These are phyloP conservation scores for Gymnothorax reevesii DNA, from an alignment of 2,797 vertebrate species.

Conservation along the genomic window DNA sequence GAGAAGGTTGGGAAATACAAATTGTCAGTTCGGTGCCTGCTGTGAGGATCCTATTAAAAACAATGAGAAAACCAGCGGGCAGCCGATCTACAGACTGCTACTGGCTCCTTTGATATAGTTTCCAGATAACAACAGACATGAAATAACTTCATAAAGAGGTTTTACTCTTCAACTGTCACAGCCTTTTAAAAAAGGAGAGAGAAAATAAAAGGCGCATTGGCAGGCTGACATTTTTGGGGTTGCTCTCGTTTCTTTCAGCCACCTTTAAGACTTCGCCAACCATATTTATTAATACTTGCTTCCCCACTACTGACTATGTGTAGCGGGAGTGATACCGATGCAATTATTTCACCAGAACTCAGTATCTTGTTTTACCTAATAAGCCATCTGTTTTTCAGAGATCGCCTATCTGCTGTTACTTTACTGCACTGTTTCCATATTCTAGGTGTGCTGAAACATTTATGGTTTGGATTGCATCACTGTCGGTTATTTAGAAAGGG, in stretches of 20 bases:
- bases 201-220: conserved; percentile 10
- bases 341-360: too few species aligned
- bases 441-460: too few species aligned
- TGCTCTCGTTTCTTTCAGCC: neutral
- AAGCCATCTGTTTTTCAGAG: too few species aligned
- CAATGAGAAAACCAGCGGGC: conserved; percentile 61
- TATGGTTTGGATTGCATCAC: too few species aligned
- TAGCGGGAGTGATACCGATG: too few species aligned
- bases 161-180: conserved; percentile 41
- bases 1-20: conserved; percentile 53
- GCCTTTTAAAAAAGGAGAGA: conserved; percentile 19
- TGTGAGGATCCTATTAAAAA: conserved; percentile 67
- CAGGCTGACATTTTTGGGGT: conserved; percentile 6
- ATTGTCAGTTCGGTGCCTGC: conserved; percentile 56
- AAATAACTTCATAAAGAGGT: conserved; percentile 50
- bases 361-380: too few species aligned
- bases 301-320: conserved; percentile 24
- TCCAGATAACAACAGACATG: conserved; percentile 51
- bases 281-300: conserved; percentile 33
- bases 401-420: too few species aligned
- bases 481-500: too few species aligned
- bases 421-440: too few species aligned
- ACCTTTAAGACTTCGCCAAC: neutral
- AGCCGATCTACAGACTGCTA: conserved; percentile 58
- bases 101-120: conserved; percentile 57